Conservation (phyloP, 2,888 invertebrate species). For the Euzophera pinguis region DNA sequence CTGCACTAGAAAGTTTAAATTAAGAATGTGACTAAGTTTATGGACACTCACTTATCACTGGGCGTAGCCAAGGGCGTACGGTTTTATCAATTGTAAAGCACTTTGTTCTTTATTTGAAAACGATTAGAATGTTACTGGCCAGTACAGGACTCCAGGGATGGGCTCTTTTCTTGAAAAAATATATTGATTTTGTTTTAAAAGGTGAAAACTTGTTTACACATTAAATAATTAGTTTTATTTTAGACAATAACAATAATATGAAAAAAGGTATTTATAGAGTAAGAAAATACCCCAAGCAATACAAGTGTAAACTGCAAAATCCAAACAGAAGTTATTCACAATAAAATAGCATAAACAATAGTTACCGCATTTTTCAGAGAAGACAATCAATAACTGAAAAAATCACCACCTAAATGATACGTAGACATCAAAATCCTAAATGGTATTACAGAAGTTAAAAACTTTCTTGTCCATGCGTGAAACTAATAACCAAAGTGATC, state of each 20-base stretch:
- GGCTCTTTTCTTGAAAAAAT: constrained; percentile 49
- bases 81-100: constrained; percentile 27
- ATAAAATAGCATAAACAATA: constrained; percentile 3
- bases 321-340: constrained; percentile 8
- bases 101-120: constrained; percentile 41
- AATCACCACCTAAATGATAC: not conserved
- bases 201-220: no score
- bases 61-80: constrained; percentile 10
- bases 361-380: constrained; percentile 1
- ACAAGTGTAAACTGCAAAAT: constrained; percentile 4
- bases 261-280: not conserved
- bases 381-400: not conserved
- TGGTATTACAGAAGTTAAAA: not conserved
- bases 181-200: not conserved
- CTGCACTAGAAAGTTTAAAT: constrained; percentile 9
- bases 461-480: not conserved
- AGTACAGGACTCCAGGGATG: constrained; percentile 57
- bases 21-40: constrained; percentile 12
- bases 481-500: not conserved
- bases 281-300: not conserved
- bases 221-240: no score
- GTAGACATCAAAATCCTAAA: not conserved
- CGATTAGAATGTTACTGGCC: constrained; percentile 46
- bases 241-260: no score
- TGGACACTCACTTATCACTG: constrained; percentile 12